Percentiles rank a stretch among this genome's conserved stretches.
These are phyloP conservation scores for Clusia tigrina DNA, from an alignment of 2,888 invertebrate species.

Conservation along the genomic window DNA sequence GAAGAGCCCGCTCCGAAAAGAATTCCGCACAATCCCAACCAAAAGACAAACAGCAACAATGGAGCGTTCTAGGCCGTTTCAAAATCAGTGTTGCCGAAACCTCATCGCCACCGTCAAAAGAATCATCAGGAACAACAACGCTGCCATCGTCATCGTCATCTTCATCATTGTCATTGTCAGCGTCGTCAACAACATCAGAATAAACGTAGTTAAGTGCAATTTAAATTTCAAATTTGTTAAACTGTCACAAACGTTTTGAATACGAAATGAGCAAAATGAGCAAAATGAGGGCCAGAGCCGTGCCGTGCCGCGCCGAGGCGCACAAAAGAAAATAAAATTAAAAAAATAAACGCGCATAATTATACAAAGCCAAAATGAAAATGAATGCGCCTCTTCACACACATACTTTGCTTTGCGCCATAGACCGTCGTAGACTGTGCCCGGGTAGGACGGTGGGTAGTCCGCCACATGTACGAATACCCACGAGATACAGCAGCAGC, in stretches of 20 bases:
- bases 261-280: constrained; percentile 52
- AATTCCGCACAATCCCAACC: background rate
- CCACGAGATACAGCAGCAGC: constrained; percentile 1
- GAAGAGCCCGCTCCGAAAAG: too few species aligned
- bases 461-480: background rate
- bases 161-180: background rate
- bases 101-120: too few species aligned
- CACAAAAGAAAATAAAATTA: constrained; percentile 12
- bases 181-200: background rate
- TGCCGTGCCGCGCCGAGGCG: background rate
- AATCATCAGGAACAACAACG: too few species aligned
- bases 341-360: constrained; percentile 39
- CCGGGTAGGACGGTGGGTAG: background rate
- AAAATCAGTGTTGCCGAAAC: too few species aligned
- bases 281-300: constrained; percentile 25
- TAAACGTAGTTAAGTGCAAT: constrained; percentile 42
- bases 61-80: too few species aligned
- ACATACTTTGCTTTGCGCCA: too few species aligned
- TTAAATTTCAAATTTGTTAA: constrained; percentile 59
- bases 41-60: constrained; percentile 2
- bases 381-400: too few species aligned
- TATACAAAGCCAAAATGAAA: constrained; percentile 34
- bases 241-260: constrained; percentile 56
- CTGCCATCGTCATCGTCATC: too few species aligned
- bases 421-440: too few species aligned